A percentile compares a stretch with the other conserved stretches of the same genome.
phyloP scores from a whole-genome alignment of 2,888 invertebrate species.

The Limnephilus lunatus region DNA sequence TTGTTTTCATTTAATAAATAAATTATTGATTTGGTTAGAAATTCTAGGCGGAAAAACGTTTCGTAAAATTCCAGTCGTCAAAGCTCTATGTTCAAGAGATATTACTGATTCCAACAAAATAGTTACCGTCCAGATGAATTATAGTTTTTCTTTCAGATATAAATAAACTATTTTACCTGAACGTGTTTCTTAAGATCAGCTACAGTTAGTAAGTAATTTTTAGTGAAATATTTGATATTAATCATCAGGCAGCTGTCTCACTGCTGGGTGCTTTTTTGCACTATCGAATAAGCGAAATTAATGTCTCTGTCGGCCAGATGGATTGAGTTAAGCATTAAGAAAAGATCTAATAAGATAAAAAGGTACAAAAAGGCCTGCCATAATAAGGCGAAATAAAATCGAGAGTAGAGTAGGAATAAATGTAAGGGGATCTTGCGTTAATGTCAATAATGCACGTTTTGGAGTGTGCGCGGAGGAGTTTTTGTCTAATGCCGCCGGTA shows the following conservation, averaged over 20 bases:
- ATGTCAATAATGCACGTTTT: slow-evolving; percentile 55
- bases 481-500: slow-evolving; percentile 66
- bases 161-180: neutral
- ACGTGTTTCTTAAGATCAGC: neutral
- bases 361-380: neutral
- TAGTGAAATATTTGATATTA: neutral
- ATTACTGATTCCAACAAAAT: neutral
- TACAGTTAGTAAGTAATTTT: neutral
- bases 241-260: slow-evolving; percentile 2
- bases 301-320: neutral
- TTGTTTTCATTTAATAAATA: too few relatives aligned
- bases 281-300: neutral
- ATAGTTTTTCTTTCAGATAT: neutral
- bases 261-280: neutral
- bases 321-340: neutral
- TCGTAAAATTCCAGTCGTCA: too few relatives aligned
- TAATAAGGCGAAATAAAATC: slow-evolving; percentile 10
- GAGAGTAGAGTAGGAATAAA: neutral
- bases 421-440: slow-evolving; percentile 44
- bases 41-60: neutral
- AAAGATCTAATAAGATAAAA: neutral
- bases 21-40: neutral
- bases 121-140: neutral
- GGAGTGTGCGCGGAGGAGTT: slow-evolving; percentile 60
- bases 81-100: neutral